Percentiles rank a stretch among this genome's conserved stretches.
Conservation (phyloP, 2,888 invertebrate genomes). For the Hymenopus coronatus region DNA sequence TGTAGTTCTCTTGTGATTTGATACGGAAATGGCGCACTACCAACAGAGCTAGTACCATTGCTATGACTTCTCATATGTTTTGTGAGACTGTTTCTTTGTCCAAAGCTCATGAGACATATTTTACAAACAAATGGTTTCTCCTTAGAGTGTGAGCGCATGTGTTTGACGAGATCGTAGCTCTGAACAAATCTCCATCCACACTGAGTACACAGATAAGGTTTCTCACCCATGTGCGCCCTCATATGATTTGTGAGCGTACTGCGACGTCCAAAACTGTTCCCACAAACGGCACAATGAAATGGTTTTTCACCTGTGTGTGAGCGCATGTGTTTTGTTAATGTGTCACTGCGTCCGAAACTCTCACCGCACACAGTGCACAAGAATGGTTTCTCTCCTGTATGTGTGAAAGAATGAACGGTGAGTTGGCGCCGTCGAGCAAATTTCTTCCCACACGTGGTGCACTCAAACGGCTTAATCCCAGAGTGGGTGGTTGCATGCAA, state of each 20-base stretch:
- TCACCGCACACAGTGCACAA: conserved; percentile 14
- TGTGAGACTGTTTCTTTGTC: conserved; percentile 16
- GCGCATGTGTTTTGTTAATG: conserved; percentile 11
- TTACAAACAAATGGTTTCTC: conserved; percentile 17
- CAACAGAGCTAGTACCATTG: background rate
- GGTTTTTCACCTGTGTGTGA: conserved; percentile 20
- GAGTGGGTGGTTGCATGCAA: conserved; percentile 12
- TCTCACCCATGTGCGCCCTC: conserved; percentile 46
- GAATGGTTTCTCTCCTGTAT: conserved; percentile 24
- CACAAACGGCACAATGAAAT: conserved; percentile 37
- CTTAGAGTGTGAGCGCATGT: conserved; percentile 39
- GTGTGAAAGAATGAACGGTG: conserved; percentile 2
- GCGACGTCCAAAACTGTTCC: conserved; percentile 42
- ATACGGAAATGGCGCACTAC: background rate
- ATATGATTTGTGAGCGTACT: conserved; percentile 45
- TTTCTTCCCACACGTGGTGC: conserved; percentile 6
- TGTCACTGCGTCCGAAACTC: conserved; percentile 11
- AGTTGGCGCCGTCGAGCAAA: conserved; percentile 13
- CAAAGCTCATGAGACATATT: conserved; percentile 9
- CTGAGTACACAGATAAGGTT: conserved; percentile 44
- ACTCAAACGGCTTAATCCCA: conserved; percentile 21
- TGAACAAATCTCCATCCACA: conserved; percentile 46
- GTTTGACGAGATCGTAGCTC: conserved; percentile 39
- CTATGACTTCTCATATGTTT: conserved; percentile 7
- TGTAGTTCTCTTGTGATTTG: background rate